Percentiles rank a stretch among this genome's conserved stretches.
Evolutionary conservation across 2,113 vertebrate genomes (phyloP).

Genomic region (Xenopus borealis): DNA sequence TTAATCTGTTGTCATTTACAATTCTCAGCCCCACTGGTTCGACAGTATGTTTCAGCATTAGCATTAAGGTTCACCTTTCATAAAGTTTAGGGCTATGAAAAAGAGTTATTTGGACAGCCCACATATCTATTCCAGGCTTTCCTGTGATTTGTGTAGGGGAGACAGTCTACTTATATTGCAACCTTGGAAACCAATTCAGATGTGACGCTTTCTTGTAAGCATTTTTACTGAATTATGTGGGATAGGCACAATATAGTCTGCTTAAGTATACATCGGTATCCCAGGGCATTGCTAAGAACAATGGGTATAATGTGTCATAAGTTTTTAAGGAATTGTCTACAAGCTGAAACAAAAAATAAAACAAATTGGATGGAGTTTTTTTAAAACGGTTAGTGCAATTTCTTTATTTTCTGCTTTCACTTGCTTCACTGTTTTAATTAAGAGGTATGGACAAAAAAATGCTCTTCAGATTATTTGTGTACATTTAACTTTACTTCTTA

Average conservation of each 20-base stretch:
- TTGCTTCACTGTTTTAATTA: no score
- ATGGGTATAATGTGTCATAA: conserved; percentile 46
- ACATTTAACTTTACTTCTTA: no score
- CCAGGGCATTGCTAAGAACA: conserved; percentile 47
- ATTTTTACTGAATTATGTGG: conserved; percentile 54
- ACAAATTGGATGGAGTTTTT: conserved; percentile 37
- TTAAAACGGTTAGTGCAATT: conserved; percentile 26
- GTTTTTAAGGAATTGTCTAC: conserved; percentile 46
- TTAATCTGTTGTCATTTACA: no score
- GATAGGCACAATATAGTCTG: conserved; percentile 38
- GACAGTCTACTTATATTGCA: conserved; percentile 53
- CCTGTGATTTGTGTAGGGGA: conserved; percentile 27
- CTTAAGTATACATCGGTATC: conserved; percentile 37
- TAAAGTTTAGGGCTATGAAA: no score
- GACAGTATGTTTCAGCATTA: no score
- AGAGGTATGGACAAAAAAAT: no score
- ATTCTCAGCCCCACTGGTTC: no score
- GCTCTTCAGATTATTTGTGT: no score
- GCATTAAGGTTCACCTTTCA: no score
- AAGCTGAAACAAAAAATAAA: conserved; percentile 44
- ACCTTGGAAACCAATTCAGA: conserved; percentile 59
- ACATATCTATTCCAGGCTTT: background rate
- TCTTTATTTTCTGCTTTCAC: background rate
- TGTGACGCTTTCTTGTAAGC: conserved; percentile 65
- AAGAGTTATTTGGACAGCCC: no score